phyloP scores from a whole-genome alignment of 1,140 invertebrate species.

The Pemphigus obesinymphae region DNA sequence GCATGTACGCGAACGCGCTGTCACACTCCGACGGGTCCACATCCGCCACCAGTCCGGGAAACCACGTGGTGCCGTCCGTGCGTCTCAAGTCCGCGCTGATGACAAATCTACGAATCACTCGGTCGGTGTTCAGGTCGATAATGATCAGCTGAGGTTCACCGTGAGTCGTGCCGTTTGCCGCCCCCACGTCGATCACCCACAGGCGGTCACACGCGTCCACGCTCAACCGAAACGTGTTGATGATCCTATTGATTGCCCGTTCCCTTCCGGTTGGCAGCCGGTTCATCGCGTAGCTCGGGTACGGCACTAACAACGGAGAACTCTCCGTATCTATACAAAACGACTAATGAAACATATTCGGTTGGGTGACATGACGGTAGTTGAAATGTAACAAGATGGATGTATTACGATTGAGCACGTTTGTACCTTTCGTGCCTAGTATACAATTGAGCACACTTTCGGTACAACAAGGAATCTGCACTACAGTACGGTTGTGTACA shows the following conservation, averaged over 20 bases:
- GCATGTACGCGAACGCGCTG: conserved; percentile 67
- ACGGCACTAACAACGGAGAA: conserved; percentile 65
- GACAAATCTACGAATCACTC: conserved; percentile 58
- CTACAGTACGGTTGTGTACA: no score
- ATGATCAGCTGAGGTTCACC: conserved; percentile 61
- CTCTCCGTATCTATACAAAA: conserved; percentile 21
- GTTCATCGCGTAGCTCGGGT: conserved; percentile 69
- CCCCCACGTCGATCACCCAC: conserved; percentile 70
- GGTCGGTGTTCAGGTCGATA: conserved; percentile 67
- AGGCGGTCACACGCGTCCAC: conserved; percentile 68
- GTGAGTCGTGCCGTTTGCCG: conserved; percentile 58
- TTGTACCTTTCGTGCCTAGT: no score
- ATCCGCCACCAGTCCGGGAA: conserved; percentile 71
- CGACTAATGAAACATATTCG: neutral
- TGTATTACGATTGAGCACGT: no score
- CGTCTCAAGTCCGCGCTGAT: conserved; percentile 61
- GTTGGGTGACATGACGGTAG: no score
- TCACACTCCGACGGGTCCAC: conserved; percentile 62
- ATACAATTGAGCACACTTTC: no score
- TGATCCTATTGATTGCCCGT: conserved; percentile 57
- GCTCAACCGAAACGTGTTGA: conserved; percentile 66
- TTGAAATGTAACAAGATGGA: no score
- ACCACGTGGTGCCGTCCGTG: conserved; percentile 64
- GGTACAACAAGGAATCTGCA: no score
- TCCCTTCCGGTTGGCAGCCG: conserved; percentile 47